These are phyloP conservation scores for Harpagoxenus sublaevis DNA, from an alignment of 2,888 invertebrate genomes.

Conservation along the genomic window DNA sequence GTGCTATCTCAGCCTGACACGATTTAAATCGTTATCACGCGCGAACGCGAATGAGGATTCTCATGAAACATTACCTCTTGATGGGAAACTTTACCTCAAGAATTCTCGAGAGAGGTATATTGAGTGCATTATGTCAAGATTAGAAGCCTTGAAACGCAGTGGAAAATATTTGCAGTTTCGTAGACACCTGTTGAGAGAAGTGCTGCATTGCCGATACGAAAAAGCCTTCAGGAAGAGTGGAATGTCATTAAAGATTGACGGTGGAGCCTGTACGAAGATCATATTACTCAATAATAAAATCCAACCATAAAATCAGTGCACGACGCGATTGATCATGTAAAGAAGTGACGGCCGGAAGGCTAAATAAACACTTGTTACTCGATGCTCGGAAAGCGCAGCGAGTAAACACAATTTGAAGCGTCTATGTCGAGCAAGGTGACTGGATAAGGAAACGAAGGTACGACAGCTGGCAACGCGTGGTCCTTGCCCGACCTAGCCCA, in stretches of 20 bases:
- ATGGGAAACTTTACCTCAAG: neutral
- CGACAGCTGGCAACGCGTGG: conserved; percentile 63
- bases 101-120: neutral
- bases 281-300: conserved; percentile 21
- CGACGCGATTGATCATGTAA: neutral
- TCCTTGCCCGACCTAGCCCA: conserved; percentile 61
- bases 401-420: conserved; percentile 1
- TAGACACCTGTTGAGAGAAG: neutral
- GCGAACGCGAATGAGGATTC: conserved; percentile 45
- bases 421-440: neutral
- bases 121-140: conserved; percentile 5
- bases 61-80: neutral
- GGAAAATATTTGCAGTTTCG: conserved; percentile 7
- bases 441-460: conserved; percentile 51
- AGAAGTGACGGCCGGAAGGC: neutral
- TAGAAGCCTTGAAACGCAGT: neutral
- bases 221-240: neutral
- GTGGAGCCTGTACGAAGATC: neutral
- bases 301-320: neutral
- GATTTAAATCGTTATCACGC: conserved; percentile 36
- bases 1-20: conserved; percentile 17
- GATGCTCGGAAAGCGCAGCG: neutral
- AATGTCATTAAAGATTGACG: neutral
- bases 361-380: conserved; percentile 23
- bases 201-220: neutral